Evolutionary conservation across 1,140 invertebrate species (phyloP).

Genomic region (Drosophila sturtevanti): DNA sequence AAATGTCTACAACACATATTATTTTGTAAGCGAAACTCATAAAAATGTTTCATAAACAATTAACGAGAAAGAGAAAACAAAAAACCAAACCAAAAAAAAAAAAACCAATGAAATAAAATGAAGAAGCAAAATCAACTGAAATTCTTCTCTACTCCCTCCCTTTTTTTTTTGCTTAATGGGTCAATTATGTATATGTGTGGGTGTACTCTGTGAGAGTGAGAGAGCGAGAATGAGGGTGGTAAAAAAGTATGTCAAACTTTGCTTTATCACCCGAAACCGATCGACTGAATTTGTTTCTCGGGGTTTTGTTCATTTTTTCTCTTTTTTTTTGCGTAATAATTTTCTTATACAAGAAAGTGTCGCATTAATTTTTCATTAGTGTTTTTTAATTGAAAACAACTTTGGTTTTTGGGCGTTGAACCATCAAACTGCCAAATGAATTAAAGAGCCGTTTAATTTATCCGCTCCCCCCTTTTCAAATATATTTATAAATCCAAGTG

Average conservation of each 20-base stretch:
- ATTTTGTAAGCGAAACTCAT: conserved; percentile 43
- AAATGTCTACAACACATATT: conserved; percentile 38
- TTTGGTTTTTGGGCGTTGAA: conserved; percentile 23
- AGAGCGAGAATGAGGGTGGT: neutral
- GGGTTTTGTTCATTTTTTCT: too few species aligned
- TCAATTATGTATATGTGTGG: conserved; percentile 9
- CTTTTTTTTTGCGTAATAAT: conserved; percentile 24
- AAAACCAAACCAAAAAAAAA: neutral
- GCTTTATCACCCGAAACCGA: conserved; percentile 23
- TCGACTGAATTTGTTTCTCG: neutral
- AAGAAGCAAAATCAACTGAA: conserved; percentile 1
- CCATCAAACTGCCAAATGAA: conserved; percentile 45
- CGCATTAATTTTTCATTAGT: conserved; percentile 44
- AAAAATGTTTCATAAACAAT: conserved; percentile 19
- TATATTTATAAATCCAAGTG: conserved; percentile 42
- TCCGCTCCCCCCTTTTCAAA: too few species aligned
- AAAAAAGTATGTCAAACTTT: conserved; percentile 43
- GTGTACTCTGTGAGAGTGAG: neutral
- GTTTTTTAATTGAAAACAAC: conserved; percentile 45
- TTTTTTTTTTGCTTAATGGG: conserved; percentile 25
- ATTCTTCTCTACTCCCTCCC: neutral
- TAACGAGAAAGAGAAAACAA: neutral
- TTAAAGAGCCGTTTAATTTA: conserved; percentile 44
- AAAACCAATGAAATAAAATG: too few species aligned
- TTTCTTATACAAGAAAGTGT: conserved; percentile 8